Percentiles rank a stretch among this genome's conserved stretches.
phyloP scores from a whole-genome alignment of 2,113 vertebrate genomes.

The Taxidea taxus region DNA sequence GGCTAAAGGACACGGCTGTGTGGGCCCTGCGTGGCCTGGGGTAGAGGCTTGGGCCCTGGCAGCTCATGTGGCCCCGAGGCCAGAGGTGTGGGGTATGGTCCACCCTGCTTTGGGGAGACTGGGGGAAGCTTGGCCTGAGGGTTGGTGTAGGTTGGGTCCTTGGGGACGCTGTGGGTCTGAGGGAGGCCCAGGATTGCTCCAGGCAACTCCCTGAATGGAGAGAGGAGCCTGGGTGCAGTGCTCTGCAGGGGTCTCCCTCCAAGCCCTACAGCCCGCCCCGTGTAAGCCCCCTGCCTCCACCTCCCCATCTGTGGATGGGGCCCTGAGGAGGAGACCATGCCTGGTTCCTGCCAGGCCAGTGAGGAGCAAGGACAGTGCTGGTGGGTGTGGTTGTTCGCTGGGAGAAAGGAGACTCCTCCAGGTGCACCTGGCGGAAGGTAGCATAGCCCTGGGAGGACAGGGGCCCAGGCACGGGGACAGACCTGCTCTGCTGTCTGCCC shows the following conservation, averaged over 20 bases:
- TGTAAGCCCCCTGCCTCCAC: neutral
- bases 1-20: neutral
- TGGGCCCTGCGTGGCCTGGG: neutral
- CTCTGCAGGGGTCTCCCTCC: too few species aligned
- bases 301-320: neutral
- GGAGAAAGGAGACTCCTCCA: neutral
- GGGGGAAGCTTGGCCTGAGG: neutral
- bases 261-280: rapidly evolving
- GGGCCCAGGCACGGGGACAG: too few species aligned
- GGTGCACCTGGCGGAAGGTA: neutral
- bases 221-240: neutral
- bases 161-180: neutral
- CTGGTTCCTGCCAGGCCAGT: neutral
- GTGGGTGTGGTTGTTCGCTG: neutral
- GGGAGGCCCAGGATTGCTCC: neutral
- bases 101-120: neutral
- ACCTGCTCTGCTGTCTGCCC: too few species aligned
- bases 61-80: neutral
- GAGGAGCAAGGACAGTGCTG: neutral
- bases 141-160: neutral
- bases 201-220: neutral
- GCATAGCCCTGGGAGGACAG: neutral
- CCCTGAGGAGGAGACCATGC: rapidly evolving
- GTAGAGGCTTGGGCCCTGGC: neutral
- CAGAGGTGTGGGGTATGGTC: neutral